A percentile compares a stretch with the other conserved stretches of the same genome.
Conservation (phyloP, 2,113 vertebrate species). For the Cavia aperea region DNA sequence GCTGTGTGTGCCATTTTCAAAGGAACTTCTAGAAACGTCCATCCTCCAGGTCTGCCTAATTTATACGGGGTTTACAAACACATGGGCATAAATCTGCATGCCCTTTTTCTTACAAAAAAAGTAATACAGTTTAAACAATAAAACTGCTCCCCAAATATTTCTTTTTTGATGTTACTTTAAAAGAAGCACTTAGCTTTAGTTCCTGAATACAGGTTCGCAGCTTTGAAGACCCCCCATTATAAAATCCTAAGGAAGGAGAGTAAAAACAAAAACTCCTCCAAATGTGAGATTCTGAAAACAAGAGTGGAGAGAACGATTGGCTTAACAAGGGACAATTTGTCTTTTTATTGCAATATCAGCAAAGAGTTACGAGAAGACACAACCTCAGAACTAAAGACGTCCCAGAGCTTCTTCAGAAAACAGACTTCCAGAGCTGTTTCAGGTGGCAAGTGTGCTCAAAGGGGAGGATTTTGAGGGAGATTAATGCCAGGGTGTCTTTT, state of each 20-base stretch:
- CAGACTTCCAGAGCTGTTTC: not conserved
- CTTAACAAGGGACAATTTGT: not conserved
- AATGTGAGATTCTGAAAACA: not conserved
- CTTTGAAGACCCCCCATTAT: not conserved
- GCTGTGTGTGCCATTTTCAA: conserved; percentile 36
- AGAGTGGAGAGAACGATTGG: not conserved
- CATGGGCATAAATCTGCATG: not conserved
- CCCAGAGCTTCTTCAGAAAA: not conserved
- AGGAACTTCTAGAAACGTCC: conserved; percentile 20
- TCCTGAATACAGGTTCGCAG: conserved; percentile 4
- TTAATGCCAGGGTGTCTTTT: not conserved
- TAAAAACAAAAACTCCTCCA: not conserved
- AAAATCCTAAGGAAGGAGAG: not conserved
- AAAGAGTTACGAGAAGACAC: not conserved
- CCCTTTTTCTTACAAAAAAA: not conserved
- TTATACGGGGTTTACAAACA: not conserved
- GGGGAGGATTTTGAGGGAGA: not conserved
- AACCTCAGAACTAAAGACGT: not conserved
- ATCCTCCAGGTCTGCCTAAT: conserved; percentile 18
- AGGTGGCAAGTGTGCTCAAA: not conserved
- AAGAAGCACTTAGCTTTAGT: conserved; percentile 26
- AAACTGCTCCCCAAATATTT: not conserved
- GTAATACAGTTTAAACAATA: not conserved
- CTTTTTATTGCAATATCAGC: not conserved
- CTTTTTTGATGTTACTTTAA: conserved; percentile 7